phyloP scores from a whole-genome alignment of 2,888 invertebrate genomes.

The Merodon equestris region DNA sequence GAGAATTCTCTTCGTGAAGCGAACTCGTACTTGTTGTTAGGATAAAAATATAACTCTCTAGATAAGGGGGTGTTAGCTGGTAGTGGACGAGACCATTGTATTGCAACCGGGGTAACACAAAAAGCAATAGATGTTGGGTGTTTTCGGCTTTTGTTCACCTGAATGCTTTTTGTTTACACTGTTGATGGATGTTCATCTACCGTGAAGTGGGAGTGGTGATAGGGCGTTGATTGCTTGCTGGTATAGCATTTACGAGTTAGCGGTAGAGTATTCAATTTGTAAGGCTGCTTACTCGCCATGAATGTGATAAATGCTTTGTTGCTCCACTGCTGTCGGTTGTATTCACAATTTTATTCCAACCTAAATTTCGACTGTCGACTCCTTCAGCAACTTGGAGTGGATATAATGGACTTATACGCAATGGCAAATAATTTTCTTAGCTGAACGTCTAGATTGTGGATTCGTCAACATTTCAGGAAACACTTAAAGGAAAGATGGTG shows the following conservation, averaged over 20 bases:
- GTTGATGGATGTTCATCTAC: conserved; percentile 62
- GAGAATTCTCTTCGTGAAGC: no score
- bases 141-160: conserved; percentile 62
- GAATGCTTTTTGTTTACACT: conserved; percentile 66
- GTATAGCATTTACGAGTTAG: conserved; percentile 27
- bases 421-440: conserved; percentile 38
- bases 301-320: conserved; percentile 61
- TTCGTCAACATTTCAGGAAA: conserved; percentile 22
- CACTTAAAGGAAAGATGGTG: conserved; percentile 1
- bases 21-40: conserved; percentile 8
- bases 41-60: conserved; percentile 12
- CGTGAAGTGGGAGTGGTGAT: conserved; percentile 43
- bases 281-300: conserved; percentile 52
- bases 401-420: conserved; percentile 34
- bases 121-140: conserved; percentile 46
- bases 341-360: conserved; percentile 25
- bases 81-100: conserved; percentile 34
- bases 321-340: conserved; percentile 17
- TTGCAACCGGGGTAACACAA: conserved; percentile 37
- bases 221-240: conserved; percentile 49
- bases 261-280: conserved; percentile 53
- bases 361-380: conserved; percentile 4
- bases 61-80: no score
- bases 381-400: conserved; percentile 10
- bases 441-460: conserved; percentile 20